Conservation (phyloP, 2,888 invertebrate genomes). For the Sceliomorpha sp. region DNA sequence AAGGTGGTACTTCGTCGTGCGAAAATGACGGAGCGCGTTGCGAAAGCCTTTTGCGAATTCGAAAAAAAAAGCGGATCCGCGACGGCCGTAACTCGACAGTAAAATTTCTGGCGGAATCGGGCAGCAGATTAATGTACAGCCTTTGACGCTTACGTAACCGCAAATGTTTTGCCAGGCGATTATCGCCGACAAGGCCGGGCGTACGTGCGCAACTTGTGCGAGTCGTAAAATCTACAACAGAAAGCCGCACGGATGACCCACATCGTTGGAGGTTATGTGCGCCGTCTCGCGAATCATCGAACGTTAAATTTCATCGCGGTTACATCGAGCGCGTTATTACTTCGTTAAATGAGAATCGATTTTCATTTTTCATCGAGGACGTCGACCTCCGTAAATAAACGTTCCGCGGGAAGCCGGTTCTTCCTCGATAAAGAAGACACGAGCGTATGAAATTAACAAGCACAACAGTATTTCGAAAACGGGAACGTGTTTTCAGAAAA, state of each 20-base stretch:
- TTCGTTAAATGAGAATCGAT: slow-evolving; percentile 27
- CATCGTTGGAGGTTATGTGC: slow-evolving; percentile 28
- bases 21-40: too few species aligned
- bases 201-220: slow-evolving; percentile 26
- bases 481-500: too few species aligned
- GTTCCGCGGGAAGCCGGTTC: too few species aligned
- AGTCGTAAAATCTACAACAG: slow-evolving; percentile 26
- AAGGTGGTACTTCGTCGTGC: too few species aligned
- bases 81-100: background rate
- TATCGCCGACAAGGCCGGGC: slow-evolving; percentile 36
- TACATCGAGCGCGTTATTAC: slow-evolving; percentile 21
- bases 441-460: too few species aligned
- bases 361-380: slow-evolving; percentile 35
- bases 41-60: too few species aligned
- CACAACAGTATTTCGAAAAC: too few species aligned
- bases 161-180: slow-evolving; percentile 42
- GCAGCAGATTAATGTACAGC: slow-evolving; percentile 27
- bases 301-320: slow-evolving; percentile 39
- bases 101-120: slow-evolving; percentile 28
- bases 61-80: too few species aligned
- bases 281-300: slow-evolving; percentile 36
- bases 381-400: slow-evolving; percentile 23
- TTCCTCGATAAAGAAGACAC: too few species aligned
- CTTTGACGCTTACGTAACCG: slow-evolving; percentile 38
- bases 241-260: slow-evolving; percentile 33